phyloP scores from a whole-genome alignment of 2,797 vertebrate species.

The Platalea minor region DNA sequence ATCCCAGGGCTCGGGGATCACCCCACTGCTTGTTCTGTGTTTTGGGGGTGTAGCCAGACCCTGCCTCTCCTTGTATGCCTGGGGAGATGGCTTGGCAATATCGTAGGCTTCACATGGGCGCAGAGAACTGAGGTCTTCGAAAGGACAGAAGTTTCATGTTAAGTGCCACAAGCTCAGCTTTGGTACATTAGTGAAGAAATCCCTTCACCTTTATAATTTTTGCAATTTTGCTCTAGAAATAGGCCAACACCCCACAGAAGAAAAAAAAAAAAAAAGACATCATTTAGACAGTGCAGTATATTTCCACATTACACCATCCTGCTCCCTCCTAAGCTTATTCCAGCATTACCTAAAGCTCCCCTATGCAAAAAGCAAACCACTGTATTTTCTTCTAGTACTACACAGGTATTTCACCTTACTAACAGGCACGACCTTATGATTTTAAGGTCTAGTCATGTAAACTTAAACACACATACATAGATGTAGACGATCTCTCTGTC shows the following conservation, averaged over 20 bases:
- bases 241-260: neutral
- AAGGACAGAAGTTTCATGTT: neutral
- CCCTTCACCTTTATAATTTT: neutral
- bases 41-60: neutral
- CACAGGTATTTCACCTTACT: neutral
- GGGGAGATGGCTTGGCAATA: neutral
- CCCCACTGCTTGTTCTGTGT: neutral
- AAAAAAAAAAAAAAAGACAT: neutral
- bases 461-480: neutral
- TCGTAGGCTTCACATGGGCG: accelerated
- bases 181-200: neutral
- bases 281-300: neutral
- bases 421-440: neutral
- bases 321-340: neutral
- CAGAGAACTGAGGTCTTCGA: neutral
- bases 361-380: neutral
- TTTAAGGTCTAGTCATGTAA: neutral
- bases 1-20: accelerated
- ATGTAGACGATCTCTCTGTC: neutral
- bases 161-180: neutral
- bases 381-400: neutral
- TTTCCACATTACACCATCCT: neutral
- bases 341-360: neutral
- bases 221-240: neutral
- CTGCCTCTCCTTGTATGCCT: accelerated